Evolutionary conservation across 2,888 invertebrate species (phyloP).

Genomic region (Sinelater perroti): DNA sequence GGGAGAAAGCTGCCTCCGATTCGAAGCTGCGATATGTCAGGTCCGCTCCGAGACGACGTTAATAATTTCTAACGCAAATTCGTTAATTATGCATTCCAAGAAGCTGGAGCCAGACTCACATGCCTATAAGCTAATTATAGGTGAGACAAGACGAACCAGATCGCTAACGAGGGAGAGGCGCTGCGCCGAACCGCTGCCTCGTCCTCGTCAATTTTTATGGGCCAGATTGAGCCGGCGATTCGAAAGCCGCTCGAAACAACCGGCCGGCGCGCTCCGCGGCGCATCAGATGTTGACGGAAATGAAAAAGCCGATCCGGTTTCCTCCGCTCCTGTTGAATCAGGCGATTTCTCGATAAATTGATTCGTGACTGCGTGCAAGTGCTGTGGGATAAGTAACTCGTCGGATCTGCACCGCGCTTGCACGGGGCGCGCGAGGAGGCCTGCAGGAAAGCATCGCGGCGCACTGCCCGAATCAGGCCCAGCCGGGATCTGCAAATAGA

Average conservation of each 20-base stretch:
- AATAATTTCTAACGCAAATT: no score
- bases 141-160: neutral
- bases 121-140: conserved; percentile 4
- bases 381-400: conserved; percentile 25
- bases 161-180: neutral
- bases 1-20: no score
- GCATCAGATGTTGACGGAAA: conserved; percentile 20
- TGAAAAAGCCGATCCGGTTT: conserved; percentile 25
- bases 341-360: conserved; percentile 32
- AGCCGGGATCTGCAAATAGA: neutral
- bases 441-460: no score
- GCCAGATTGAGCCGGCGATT: no score
- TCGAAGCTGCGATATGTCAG: no score
- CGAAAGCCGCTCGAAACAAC: neutral
- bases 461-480: conserved; percentile 13
- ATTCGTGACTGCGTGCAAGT: conserved; percentile 34
- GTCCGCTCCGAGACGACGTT: no score
- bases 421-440: no score
- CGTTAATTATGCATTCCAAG: neutral
- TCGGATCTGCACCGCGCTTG: conserved; percentile 6
- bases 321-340: conserved; percentile 27
- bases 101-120: neutral
- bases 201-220: no score
- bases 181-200: no score
- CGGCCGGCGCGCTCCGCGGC: no score